Evolutionary conservation across 37 sponge, comb jelly and placozoan genomes (phyloP), one percentile per base, ranked within the genome.

Genomic region (Amphimedon queenslandica): DNA sequence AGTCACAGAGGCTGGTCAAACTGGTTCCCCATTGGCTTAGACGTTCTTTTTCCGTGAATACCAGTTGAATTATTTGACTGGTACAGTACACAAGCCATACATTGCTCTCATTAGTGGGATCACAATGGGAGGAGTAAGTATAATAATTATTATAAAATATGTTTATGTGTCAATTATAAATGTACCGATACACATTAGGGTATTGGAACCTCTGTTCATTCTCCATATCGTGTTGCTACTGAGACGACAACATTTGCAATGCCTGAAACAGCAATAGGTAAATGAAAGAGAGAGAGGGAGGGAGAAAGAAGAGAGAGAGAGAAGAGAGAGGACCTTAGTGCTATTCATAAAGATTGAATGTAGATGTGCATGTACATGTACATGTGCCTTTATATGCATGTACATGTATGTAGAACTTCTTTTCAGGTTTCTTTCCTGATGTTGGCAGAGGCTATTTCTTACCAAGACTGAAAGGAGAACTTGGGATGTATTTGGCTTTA

Each of bases 61-160:
- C 74, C 69, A 5, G 23, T 55, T 96, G 37, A 83, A 96, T 58
- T 74, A 92, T 39, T 16, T 40, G 13, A 90, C 69, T 30, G 93
- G 88, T 55, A 88, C 81, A 0, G 77, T 77, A 58, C 67, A 77
- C 21, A 96, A 84, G 30, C 95, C 95, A 20, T 87, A 74, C 36
- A 77, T 98, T n/a, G 87, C 95, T 35, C 34, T 98, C 3, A 76
- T 83, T 30, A 79, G 94, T 83, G 99, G 99, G 4, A 94, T 98
- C 37, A 92, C 95, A 18, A 98, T 98, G 99, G 99, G 99, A 66
- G 99, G 93, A 37, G 92, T 91, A 56, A 91, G 92, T 56, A 97
- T 95, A 16, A 63, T 31, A 29, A 10, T 31, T 13, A 47, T 47
- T 47, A 18, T 18, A 47, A 8, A 47, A 13, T 8, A 87, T 30